phyloP scores from a whole-genome alignment of 2,113 vertebrate genomes.

The Xenotilapia leptura region DNA sequence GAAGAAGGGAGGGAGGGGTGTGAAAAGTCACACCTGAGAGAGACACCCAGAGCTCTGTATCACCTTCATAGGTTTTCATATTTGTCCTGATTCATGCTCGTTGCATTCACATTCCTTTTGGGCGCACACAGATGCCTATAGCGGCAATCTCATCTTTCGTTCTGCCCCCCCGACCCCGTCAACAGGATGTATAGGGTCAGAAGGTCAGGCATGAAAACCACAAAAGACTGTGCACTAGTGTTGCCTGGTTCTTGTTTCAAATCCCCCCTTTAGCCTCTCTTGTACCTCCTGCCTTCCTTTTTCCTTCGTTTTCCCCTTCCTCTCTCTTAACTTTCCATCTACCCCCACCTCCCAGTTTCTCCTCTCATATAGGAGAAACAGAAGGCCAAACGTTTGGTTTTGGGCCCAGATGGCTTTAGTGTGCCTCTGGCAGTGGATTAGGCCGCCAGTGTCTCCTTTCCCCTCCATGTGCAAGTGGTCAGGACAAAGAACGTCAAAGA shows the following conservation, averaged over 20 bases:
- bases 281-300: constrained; percentile 32
- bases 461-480: constrained; percentile 64
- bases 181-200: constrained; percentile 66
- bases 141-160: constrained; percentile 54
- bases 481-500: constrained; percentile 68
- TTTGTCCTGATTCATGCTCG: neutral
- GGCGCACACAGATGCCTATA: constrained; percentile 6
- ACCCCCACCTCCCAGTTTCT: neutral
- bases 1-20: constrained; percentile 23
- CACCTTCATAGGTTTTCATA: neutral
- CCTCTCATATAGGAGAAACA: constrained; percentile 21
- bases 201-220: constrained; percentile 61
- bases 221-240: constrained; percentile 55
- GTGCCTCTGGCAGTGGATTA: constrained; percentile 65
- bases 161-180: neutral
- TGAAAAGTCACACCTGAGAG: constrained; percentile 55
- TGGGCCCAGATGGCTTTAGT: constrained; percentile 66
- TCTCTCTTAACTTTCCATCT: constrained; percentile 38
- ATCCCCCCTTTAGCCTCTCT: constrained; percentile 2
- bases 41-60: neutral
- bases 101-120: neutral
- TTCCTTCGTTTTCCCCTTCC: constrained; percentile 3
- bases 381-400: constrained; percentile 55
- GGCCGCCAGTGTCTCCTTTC: constrained; percentile 62
- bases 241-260: constrained; percentile 55